Evolutionary conservation across 2,888 invertebrate species (phyloP), one percentile per base, ranked within the genome.

Genomic region (Chaetoderma sp.): DNA sequence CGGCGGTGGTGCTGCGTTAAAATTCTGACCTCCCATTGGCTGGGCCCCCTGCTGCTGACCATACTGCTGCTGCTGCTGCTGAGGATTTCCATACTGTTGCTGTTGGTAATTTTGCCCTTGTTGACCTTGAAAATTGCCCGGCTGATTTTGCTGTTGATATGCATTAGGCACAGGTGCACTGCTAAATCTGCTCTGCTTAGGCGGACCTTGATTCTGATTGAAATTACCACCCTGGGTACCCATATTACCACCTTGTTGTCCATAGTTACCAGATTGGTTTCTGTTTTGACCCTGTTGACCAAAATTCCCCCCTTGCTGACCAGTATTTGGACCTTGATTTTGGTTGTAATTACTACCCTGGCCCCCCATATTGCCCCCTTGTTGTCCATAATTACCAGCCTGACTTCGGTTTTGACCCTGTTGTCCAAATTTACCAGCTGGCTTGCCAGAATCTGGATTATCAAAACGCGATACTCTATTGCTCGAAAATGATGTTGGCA

Each of bases 391-490:
- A 28, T 59, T 59, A 21, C 63, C 56, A 21, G 59, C 55, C 55
- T 55, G 49, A 25, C 39, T 36, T 27, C 52, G 47, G 21, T 52
- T 60, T n/a, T n/a, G n/a, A n/a, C n/a, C n/a, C n/a, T n/a, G n/a
- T n/a, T n/a, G n/a, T n/a, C n/a, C n/a, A 8, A 36, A 55, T 45
- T 52, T 56, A 42, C 63, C 55, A n/a, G 60, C 60, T 27, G 49
- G 28, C 16, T 28, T 8, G 16, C 39, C 45, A 33, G 30, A 30
- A 27, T 21, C 18, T 28, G 30, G 47, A 55, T 57, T 44, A 25
- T 18, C 42, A 32, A 18, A 47, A 58, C n/a, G 47, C 49, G 52
- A 55, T 56, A 33, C 62, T 42, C 42, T 16, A 36, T 49, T 28
- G 56, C 21, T 18, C 8, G 47, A 8, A 25, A 28, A 16, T 32